Conservation (phyloP, 37 sponge, comb jelly and placozoan species). For the Bolinopsis microptera region DNA sequence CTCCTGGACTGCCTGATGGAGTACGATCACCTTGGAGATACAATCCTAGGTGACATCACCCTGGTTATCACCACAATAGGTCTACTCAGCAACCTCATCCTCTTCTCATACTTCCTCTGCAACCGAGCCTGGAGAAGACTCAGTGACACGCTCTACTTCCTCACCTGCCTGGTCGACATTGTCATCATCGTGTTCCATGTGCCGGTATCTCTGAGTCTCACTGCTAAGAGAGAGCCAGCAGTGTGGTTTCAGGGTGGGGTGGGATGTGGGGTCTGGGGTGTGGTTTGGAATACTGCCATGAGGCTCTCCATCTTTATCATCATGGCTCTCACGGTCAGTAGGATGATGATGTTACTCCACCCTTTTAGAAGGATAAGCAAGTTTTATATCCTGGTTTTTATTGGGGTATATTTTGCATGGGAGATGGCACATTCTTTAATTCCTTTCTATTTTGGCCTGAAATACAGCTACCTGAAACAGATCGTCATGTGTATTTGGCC, state of each 20-base stretch:
- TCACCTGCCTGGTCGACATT: neutral
- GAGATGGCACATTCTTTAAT: neutral
- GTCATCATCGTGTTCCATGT: neutral
- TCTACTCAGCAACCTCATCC: neutral
- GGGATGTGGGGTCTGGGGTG: constrained; percentile 33
- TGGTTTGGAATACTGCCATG: constrained; percentile 6
- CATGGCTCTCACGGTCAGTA: neutral
- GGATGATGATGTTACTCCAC: neutral
- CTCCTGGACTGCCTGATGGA: neutral
- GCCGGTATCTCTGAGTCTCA: neutral
- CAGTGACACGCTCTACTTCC: neutral
- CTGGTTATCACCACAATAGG: neutral
- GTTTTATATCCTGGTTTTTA: neutral
- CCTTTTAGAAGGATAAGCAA: neutral
- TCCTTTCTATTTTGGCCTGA: neutral
- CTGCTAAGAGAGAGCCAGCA: neutral
- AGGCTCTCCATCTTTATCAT: neutral
- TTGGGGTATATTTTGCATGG: neutral
- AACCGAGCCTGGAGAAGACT: neutral
- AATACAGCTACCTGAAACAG: neutral
- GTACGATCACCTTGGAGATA: neutral
- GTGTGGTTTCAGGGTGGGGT: neutral
- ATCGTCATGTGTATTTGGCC: neutral
- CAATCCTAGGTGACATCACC: neutral
- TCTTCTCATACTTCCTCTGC: neutral